Evolutionary conservation across 1,140 invertebrate species (phyloP).

Genomic region (Pachyrhynchus sulphureomaculatus): DNA sequence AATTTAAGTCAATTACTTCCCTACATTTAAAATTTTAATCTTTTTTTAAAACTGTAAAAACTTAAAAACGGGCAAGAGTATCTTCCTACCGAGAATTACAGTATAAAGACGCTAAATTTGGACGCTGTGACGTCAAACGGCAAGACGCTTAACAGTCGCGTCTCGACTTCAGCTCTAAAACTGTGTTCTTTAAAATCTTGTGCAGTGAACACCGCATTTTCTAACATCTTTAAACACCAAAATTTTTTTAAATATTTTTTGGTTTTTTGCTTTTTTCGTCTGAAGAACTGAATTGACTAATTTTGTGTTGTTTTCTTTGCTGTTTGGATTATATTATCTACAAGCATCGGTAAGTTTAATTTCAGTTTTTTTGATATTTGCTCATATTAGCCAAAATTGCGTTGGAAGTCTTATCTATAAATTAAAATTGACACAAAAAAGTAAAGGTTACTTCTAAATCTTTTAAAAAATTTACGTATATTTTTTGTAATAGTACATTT

Average conservation of each 20-base stretch:
- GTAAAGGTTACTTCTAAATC: no score
- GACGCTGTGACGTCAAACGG: slow-evolving; percentile 37
- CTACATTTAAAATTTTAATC: no score
- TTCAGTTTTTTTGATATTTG: not conserved
- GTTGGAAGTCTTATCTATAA: no score
- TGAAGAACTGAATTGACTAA: not conserved
- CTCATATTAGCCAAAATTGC: no score
- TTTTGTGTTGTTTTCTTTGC: not conserved
- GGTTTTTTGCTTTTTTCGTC: not conserved
- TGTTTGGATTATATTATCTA: slow-evolving; percentile 4
- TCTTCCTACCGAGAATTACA: slow-evolving; percentile 16
- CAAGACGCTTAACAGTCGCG: slow-evolving; percentile 29
- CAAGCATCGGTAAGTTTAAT: not conserved
- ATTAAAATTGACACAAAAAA: no score
- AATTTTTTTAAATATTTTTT: not conserved
- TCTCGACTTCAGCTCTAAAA: slow-evolving; percentile 5
- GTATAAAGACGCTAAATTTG: slow-evolving; percentile 38
- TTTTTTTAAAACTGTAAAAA: no score
- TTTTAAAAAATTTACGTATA: no score
- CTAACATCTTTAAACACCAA: slow-evolving; percentile 12
- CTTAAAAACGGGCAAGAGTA: no score
- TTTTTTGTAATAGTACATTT: no score
- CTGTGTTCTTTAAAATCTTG: slow-evolving; percentile 37
- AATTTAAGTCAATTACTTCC: no score
- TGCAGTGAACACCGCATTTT: slow-evolving; percentile 38